A percentile compares a stretch with the other conserved stretches of the same genome.
Evolutionary conservation across 37 sponge, comb jelly and placozoan species (phyloP).

Genomic region (Halisarca cf. caerulea): DNA sequence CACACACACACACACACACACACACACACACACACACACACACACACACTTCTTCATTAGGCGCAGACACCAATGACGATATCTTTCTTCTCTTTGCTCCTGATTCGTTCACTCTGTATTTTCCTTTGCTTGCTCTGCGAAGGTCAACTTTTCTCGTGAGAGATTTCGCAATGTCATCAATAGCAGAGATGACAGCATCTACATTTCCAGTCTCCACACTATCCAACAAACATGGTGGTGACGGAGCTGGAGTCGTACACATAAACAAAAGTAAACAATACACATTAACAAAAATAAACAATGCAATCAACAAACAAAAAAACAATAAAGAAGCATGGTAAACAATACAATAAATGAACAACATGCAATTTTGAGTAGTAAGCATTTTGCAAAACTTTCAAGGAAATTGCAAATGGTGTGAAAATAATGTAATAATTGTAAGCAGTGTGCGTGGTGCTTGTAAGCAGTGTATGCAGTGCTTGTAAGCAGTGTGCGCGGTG

Average conservation of each 20-base stretch:
- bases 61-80: background rate
- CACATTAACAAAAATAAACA: no score
- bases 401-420: no score
- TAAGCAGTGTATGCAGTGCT: no score
- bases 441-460: no score
- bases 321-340: no score
- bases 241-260: background rate
- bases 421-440: no score
- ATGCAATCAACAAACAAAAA: no score
- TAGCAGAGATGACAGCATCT: background rate
- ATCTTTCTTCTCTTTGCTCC: conserved; percentile 2
- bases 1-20: background rate
- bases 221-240: background rate
- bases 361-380: no score
- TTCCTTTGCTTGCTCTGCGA: background rate
- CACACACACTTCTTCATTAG: background rate
- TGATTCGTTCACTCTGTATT: background rate
- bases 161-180: background rate
- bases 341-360: no score
- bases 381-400: no score
- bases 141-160: background rate
- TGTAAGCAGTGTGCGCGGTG: no score
- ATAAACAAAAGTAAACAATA: no score
- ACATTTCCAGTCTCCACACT: background rate
- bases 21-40: conserved; percentile 2